A percentile compares a stretch with the other conserved stretches of the same genome.
phyloP scores from a whole-genome alignment of 2,888 invertebrate genomes.

The Neoitamus cyanurus region DNA sequence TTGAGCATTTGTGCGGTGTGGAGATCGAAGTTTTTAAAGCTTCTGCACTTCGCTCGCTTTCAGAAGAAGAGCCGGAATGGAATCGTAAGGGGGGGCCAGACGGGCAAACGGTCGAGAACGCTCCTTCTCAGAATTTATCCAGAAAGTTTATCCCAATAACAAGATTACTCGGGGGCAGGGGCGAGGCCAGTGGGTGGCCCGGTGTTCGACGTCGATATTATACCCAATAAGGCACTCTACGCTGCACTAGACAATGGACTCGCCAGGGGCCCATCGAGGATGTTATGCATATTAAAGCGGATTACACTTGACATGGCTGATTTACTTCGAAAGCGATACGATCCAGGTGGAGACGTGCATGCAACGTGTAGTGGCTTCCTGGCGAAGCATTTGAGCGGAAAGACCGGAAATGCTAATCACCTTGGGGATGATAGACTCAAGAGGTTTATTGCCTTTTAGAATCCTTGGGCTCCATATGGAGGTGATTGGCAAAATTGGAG shows the following conservation, averaged over 20 bases:
- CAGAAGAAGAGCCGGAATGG: background rate
- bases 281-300: constrained; percentile 19
- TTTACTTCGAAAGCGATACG: constrained; percentile 13
- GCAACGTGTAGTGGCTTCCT: background rate
- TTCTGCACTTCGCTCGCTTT: background rate
- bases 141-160: constrained; percentile 30
- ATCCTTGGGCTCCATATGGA: background rate
- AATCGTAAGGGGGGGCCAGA: background rate
- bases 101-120: background rate
- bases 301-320: constrained; percentile 34
- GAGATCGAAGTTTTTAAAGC: constrained; percentile 6
- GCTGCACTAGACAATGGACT: constrained; percentile 8
- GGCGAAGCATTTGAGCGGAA: background rate
- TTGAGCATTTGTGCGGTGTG: constrained; percentile 8
- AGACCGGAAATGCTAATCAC: background rate
- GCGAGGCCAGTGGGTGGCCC: background rate
- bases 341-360: background rate
- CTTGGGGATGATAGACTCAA: background rate
- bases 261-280: background rate
- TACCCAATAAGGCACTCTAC: background rate
- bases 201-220: background rate
- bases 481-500: background rate
- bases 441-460: background rate
- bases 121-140: constrained; percentile 4
- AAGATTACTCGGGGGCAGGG: background rate